Evolutionary conservation across 2,888 invertebrate genomes (phyloP), one percentile per base, ranked within the genome.

Genomic region (Hydraecia micacea): DNA sequence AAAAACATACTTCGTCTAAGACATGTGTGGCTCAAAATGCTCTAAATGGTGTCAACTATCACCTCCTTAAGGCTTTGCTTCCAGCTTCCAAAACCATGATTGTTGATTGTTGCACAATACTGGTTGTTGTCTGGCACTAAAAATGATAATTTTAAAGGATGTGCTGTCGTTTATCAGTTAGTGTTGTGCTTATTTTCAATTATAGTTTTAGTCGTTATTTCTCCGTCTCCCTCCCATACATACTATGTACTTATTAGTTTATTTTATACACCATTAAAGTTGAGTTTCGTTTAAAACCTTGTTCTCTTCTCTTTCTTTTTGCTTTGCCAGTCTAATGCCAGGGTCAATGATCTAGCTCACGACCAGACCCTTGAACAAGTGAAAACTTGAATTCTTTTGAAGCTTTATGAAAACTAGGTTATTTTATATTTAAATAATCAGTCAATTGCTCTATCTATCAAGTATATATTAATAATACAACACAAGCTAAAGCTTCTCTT

Each of bases 341-440:
- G 39, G 83, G 80, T 36, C 77, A 13, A 2, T 39, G 39, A 68
- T 68, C 62, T 72, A 81, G 79, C 79, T 72, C 81, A 79, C 11
- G 62, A 80, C 39, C 67, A 32, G 73, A 68, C 49, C 84, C 81
- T 84, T 84, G 81, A 79, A 58, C 36, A 68, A 69, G 68, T 69
- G 78, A 80, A 80, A 77, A 83, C 63, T 28, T 49, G 6, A 68
- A 36, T 42, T 55, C n/a, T 46, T 80, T 67, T 32, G 25, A 49
- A 68, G 49, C 11, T 77, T n/a, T 49, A 39, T 78, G 13, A 60
- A 78, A 49, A 28, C 18, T 18, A 25, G 25, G 15, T 36, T 6
- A 32, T 25, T 49, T 25, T 25, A 32, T 69, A n/a, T 36, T 25
- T n/a, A 15, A n/a, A 15, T 11, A 52, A 18, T 52, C 15, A 9